Percentiles rank a stretch among this genome's conserved stretches.
Conservation (phyloP, 2,888 invertebrate species). For the Trisateles emortualis region DNA sequence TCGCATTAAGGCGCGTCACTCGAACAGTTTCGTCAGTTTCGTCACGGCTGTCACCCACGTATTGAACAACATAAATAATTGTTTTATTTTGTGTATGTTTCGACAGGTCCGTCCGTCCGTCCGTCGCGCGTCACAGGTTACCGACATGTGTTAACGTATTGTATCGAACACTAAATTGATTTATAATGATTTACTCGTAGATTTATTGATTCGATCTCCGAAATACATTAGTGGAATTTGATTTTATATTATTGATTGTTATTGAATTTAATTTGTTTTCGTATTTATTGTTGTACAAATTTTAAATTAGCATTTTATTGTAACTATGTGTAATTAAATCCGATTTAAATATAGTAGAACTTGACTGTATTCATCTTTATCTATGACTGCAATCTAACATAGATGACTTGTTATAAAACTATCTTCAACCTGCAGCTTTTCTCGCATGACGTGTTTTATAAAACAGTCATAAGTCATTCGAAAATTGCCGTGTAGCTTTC, state of each 20-base stretch:
- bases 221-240: neutral
- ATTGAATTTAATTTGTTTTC: neutral
- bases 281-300: conserved; percentile 2
- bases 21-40: conserved; percentile 11
- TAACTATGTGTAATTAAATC: no score
- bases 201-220: conserved; percentile 12
- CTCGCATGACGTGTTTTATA: no score
- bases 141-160: conserved; percentile 9
- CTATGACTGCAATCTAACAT: no score
- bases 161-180: conserved; percentile 13
- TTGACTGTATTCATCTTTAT: no score
- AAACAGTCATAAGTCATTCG: no score
- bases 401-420: no score
- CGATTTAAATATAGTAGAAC: no score
- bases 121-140: conserved; percentile 8
- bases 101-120: conserved; percentile 31
- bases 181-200: conserved; percentile 9
- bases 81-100: conserved; percentile 21
- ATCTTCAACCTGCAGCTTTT: no score
- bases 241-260: neutral
- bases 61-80: conserved; percentile 18
- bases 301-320: no score
- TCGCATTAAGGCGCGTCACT: conserved; percentile 15
- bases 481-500: no score
- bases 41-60: conserved; percentile 18